phyloP scores from a whole-genome alignment of 2,113 vertebrate genomes.

The Gymnobelideus leadbeateri region DNA sequence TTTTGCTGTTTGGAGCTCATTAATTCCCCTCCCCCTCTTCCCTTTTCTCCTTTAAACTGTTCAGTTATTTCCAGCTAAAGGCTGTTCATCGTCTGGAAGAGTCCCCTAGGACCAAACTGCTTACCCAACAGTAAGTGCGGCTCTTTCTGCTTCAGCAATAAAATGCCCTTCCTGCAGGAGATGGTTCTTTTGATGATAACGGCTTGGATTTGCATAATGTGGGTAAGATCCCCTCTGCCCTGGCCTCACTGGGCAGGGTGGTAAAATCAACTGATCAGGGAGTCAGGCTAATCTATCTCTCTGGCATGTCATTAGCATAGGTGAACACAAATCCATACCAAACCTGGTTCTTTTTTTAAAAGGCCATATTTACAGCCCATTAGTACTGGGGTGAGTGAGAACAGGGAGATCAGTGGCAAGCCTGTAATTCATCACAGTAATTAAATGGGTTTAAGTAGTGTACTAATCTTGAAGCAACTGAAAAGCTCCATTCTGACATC shows the following conservation, averaged over 20 bases:
- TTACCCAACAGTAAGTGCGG: conserved; percentile 56
- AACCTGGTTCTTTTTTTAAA: conserved; percentile 76
- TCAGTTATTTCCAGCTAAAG: conserved; percentile 69
- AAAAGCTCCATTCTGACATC: conserved; percentile 59
- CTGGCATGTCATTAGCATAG: conserved; percentile 73
- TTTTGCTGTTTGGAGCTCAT: conserved; percentile 70
- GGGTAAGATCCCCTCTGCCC: conserved; percentile 64
- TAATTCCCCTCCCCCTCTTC: background rate
- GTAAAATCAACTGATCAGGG: conserved; percentile 69
- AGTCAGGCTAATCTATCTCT: conserved; percentile 75
- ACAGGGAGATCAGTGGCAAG: conserved; percentile 72
- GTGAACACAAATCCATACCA: conserved; percentile 76
- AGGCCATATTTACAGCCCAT: conserved; percentile 74
- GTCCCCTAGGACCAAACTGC: conserved; percentile 28
- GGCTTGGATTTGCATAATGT: conserved; percentile 72
- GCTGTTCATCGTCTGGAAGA: conserved; percentile 34
- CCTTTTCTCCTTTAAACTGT: conserved; percentile 20
- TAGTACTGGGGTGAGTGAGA: conserved; percentile 76
- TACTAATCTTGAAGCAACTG: conserved; percentile 62
- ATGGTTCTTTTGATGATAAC: conserved; percentile 44
- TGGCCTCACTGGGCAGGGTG: conserved; percentile 56
- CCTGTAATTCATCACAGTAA: conserved; percentile 73
- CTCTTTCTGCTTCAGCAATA: conserved; percentile 46
- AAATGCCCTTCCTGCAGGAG: conserved; percentile 36
- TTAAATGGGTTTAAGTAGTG: conserved; percentile 76